These are phyloP conservation scores for Oncorhynchus masou DNA, from an alignment of 2,113 vertebrate genomes.

Conservation along the genomic window DNA sequence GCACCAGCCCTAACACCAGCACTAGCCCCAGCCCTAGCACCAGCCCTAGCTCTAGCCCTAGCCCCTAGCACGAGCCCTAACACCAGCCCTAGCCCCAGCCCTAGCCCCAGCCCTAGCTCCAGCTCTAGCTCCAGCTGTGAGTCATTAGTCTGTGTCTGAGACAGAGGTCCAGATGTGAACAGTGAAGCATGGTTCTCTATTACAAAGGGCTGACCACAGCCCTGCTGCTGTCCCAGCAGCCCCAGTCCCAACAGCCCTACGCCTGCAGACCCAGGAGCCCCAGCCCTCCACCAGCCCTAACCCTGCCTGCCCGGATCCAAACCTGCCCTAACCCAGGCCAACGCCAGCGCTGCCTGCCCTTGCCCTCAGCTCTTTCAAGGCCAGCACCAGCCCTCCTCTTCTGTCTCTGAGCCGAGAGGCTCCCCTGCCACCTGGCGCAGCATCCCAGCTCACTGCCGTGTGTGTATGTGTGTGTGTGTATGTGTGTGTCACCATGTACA, in stretches of 20 bases:
- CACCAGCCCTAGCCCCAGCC: not conserved
- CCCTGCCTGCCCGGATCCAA: constrained; percentile 40
- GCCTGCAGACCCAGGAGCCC: constrained; percentile 50
- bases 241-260: constrained; percentile 29
- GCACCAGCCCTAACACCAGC: not conserved
- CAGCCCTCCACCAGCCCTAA: no score
- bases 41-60: not conserved
- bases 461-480: constrained; percentile 17
- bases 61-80: not conserved
- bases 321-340: constrained; percentile 59
- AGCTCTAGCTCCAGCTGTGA: not conserved
- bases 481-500: constrained; percentile 12
- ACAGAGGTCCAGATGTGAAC: constrained; percentile 56
- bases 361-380: constrained; percentile 70
- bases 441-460: constrained; percentile 49
- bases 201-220: constrained; percentile 60
- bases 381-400: constrained; percentile 50
- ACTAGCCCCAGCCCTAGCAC: not conserved
- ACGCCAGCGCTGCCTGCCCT: constrained; percentile 33
- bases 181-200: constrained; percentile 68
- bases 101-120: no score
- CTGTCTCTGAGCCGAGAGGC: constrained; percentile 60
- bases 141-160: constrained; percentile 23
- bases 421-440: constrained; percentile 67
- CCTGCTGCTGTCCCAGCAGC: constrained; percentile 31